Evolutionary conservation across 2,113 vertebrate species (phyloP), one percentile per base, ranked within the genome.

Genomic region (Otocyon megalotis): DNA sequence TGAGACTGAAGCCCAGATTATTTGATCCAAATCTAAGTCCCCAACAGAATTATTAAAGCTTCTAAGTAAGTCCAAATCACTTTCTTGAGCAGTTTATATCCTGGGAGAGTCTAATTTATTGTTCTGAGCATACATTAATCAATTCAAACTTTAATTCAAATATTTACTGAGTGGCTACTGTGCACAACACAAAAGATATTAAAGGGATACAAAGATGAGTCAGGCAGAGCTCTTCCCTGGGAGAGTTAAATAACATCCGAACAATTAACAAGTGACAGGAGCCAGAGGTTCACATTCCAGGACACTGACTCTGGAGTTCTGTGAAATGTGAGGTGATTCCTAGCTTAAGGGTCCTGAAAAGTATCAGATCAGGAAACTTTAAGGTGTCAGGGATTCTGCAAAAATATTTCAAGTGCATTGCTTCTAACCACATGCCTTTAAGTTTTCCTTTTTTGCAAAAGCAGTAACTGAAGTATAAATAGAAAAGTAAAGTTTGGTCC

Each of bases 81-180:
- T 80, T 89, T 92, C 30, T 30, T 58, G 82, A 86, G 58, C n/a
- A 88, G 81, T 89, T 95, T 89, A 93, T 93, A 94, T 96, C 88
- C 93, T 92, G 22, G 10, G 82, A 93, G 88, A 89, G 58, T 86
- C 35, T 85, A 83, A 83, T 12, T 86, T 89, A 96, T 85, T 93
- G 63, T 91, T 96, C 92, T 11, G 4, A 48, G n/a, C 30, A 94
- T 86, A 63, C 53, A 93, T 93, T 96, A 94, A 96, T 96, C 79
- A 94, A 85, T 89, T 95, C 43, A 94, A 94, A 96, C 54, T 86
- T 96, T 83, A 88, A 97, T 93, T 93, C 89, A 97, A 96, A 71
- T 93, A 94, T 90, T 94, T 94, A 90, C 77, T 83, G 6, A 92
- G 35, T 35, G 71, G 50, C 60, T 93, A 90, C 30, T 53, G 62